Evolutionary conservation across 2,113 vertebrate species (phyloP).

Genomic region (Calyptomena viridis): DNA sequence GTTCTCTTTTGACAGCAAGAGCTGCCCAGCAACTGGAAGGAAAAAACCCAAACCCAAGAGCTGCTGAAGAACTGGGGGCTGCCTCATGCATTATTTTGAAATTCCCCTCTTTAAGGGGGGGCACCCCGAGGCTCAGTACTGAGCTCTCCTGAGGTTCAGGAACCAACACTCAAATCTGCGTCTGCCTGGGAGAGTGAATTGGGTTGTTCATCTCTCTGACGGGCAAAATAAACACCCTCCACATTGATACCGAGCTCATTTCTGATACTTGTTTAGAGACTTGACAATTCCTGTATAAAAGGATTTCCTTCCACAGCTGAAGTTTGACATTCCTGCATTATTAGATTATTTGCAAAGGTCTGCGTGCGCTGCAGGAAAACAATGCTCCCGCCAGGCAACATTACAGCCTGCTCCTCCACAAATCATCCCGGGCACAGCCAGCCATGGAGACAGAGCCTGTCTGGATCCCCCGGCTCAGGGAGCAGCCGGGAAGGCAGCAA

Average conservation of each 20-base stretch:
- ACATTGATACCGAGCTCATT: background rate
- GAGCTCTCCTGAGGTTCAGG: background rate
- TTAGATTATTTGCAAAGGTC: slow-evolving; percentile 39
- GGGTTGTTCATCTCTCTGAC: slow-evolving; percentile 37
- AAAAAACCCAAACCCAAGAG: background rate
- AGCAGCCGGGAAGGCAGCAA: accelerated
- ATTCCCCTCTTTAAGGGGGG: background rate
- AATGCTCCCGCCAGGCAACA: background rate
- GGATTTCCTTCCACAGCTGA: slow-evolving; percentile 35
- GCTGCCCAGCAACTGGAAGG: background rate
- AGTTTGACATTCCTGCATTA: slow-evolving; percentile 17
- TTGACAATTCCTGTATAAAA: slow-evolving; percentile 40
- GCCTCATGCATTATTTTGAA: background rate
- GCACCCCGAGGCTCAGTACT: background rate
- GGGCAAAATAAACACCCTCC: slow-evolving; percentile 35
- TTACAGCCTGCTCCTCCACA: background rate
- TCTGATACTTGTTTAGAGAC: slow-evolving; percentile 32
- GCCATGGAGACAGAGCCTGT: background rate
- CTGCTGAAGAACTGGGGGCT: background rate
- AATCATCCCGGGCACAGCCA: background rate
- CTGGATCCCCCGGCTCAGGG: accelerated
- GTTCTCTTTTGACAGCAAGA: background rate
- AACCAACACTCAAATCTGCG: accelerated
- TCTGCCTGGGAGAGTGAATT: background rate
- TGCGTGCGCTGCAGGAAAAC: slow-evolving; percentile 20